A percentile compares a stretch with the other conserved stretches of the same genome.
Conservation (phyloP, 2,797 vertebrate species). For the Pangasius macronema region DNA sequence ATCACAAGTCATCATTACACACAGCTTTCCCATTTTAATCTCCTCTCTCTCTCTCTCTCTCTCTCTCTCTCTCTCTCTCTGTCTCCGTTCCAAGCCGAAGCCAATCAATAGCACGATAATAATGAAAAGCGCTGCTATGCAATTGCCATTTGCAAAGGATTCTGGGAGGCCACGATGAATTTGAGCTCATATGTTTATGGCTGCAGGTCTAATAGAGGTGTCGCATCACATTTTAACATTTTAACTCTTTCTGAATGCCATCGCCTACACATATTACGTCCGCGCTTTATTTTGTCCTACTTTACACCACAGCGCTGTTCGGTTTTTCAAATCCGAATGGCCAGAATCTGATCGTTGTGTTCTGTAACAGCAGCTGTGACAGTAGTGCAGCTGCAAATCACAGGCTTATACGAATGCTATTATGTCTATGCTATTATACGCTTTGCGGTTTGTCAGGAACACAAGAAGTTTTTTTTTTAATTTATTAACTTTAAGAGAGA, state of each 20-base stretch:
- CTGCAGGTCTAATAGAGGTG: slow-evolving; percentile 4
- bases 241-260: background rate
- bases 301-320: background rate
- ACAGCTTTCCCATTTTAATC: slow-evolving; percentile 21
- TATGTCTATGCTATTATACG: background rate
- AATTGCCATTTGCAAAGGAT: slow-evolving; percentile 11
- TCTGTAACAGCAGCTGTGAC: background rate
- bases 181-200: slow-evolving; percentile 14
- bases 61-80: slow-evolving; percentile 13
- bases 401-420: background rate
- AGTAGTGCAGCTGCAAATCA: background rate
- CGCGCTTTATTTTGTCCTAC: background rate
- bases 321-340: background rate
- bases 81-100: slow-evolving; percentile 12
- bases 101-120: slow-evolving; percentile 20
- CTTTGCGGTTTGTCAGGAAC: too few relatives aligned
- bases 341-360: background rate
- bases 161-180: background rate
- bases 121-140: background rate
- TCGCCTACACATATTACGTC: background rate
- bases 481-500: too few relatives aligned
- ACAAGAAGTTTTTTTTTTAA: too few relatives aligned
- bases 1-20: slow-evolving; percentile 33
- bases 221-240: background rate
- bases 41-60: slow-evolving; percentile 11